A percentile compares a stretch with the other conserved stretches of the same genome.
Evolutionary conservation across 2,888 invertebrate species (phyloP).

Genomic region (Ischnura elegans): DNA sequence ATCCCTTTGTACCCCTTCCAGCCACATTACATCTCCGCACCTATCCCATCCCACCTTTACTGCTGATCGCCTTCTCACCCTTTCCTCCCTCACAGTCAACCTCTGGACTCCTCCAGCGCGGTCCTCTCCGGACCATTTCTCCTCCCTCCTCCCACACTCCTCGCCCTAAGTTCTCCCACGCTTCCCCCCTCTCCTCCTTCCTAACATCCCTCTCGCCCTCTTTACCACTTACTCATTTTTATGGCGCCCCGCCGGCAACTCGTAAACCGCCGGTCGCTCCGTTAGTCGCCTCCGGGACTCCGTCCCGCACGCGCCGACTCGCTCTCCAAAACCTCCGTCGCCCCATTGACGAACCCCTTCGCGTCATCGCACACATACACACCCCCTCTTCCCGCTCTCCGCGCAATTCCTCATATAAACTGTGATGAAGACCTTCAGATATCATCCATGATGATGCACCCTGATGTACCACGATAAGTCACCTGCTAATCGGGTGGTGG

Average conservation of each 20-base stretch:
- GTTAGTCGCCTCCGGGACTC: constrained; percentile 59
- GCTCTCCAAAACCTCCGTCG: background rate
- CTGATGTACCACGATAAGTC: background rate
- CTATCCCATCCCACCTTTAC: background rate
- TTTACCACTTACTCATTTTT: constrained; percentile 47
- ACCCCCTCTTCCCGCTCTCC: background rate
- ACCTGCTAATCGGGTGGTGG: constrained; percentile 33
- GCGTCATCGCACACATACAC: background rate
- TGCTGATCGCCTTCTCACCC: constrained; percentile 17
- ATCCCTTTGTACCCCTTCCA: constrained; percentile 16
- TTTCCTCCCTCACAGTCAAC: constrained; percentile 25
- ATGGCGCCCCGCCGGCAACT: constrained; percentile 65
- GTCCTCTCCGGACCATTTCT: constrained; percentile 12
- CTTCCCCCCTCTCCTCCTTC: background rate
- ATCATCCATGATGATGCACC: background rate
- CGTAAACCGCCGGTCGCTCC: constrained; percentile 58
- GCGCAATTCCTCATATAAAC: background rate
- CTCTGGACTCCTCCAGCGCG: background rate
- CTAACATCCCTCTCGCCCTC: constrained; percentile 12
- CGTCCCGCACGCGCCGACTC: constrained; percentile 49
- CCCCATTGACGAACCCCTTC: background rate
- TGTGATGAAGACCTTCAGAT: background rate
- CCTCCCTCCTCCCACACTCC: too few species aligned
- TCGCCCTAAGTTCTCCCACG: background rate
- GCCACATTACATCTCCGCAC: background rate